A percentile compares a stretch with the other conserved stretches of the same genome.
phyloP scores from a whole-genome alignment of 2,113 vertebrate species.

The Halcyon senegalensis region DNA sequence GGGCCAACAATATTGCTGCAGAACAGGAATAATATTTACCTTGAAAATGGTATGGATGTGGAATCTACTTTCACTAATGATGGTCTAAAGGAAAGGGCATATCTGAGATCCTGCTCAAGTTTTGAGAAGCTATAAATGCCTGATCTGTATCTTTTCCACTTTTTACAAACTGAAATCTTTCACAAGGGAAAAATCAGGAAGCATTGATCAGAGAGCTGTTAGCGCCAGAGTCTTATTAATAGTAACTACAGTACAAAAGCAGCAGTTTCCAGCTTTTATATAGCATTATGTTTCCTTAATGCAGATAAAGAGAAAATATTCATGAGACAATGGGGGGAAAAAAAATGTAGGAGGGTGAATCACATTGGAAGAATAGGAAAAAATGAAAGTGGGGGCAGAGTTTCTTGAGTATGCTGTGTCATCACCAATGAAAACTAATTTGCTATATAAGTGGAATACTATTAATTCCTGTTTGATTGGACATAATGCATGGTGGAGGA shows the following conservation, averaged over 20 bases:
- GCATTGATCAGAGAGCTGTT: neutral
- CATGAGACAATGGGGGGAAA: neutral
- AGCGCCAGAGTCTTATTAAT: slow-evolving; percentile 27
- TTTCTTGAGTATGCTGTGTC: slow-evolving; percentile 31
- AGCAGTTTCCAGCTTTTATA: slow-evolving; percentile 24
- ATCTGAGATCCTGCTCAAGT: neutral
- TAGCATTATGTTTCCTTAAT: slow-evolving; percentile 9
- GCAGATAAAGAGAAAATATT: slow-evolving; percentile 56
- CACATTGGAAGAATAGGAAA: slow-evolving; percentile 25
- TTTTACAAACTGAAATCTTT: neutral
- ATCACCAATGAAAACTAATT: slow-evolving; percentile 32
- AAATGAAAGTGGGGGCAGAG: slow-evolving; percentile 39
- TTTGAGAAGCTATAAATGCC: neutral
- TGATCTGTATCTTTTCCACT: neutral
- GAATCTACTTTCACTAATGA: neutral
- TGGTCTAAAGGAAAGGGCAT: neutral
- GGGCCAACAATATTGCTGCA: neutral
- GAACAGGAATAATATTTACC: neutral
- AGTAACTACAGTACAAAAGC: slow-evolving; percentile 41
- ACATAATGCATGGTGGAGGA: slow-evolving; percentile 1
- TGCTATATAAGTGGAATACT: neutral
- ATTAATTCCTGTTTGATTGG: slow-evolving; percentile 22
- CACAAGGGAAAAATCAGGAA: neutral
- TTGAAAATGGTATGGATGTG: neutral
- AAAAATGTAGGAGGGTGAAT: slow-evolving; percentile 65